Conservation (phyloP, 2,888 invertebrate genomes). For the Cephus pygmeus region DNA sequence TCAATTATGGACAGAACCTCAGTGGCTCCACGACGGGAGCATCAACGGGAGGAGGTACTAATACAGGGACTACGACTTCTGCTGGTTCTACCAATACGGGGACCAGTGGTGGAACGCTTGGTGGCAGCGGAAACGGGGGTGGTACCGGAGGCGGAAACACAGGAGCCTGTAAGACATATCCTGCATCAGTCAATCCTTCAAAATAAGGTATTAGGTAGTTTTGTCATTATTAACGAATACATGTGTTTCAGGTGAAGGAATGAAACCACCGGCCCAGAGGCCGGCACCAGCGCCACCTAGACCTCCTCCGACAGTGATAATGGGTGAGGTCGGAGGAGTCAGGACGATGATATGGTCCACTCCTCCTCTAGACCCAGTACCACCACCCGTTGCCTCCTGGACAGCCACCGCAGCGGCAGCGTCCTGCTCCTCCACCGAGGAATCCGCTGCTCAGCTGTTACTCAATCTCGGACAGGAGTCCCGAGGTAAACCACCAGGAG, state of each 20-base stretch:
- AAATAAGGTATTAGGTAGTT: background rate
- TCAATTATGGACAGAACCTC: slow-evolving; percentile 58
- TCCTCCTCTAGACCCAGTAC: slow-evolving; percentile 66
- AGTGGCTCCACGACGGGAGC: slow-evolving; percentile 28
- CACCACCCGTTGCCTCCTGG: slow-evolving; percentile 71
- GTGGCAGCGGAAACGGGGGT: slow-evolving; percentile 7
- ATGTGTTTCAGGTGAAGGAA: slow-evolving; percentile 53
- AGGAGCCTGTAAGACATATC: background rate
- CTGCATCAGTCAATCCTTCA: background rate
- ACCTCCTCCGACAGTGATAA: slow-evolving; percentile 86
- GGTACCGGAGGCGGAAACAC: slow-evolving; percentile 13
- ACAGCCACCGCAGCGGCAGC: slow-evolving; percentile 68
- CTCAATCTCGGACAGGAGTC: slow-evolving; percentile 81
- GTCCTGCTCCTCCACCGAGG: slow-evolving; percentile 68
- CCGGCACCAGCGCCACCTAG: slow-evolving; percentile 68
- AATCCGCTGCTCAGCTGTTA: slow-evolving; percentile 75
- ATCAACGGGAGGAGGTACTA: slow-evolving; percentile 8
- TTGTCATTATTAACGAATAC: background rate
- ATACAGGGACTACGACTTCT: slow-evolving; percentile 29
- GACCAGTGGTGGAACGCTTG: slow-evolving; percentile 23
- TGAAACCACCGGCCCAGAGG: slow-evolving; percentile 64
- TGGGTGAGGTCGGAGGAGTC: slow-evolving; percentile 93
- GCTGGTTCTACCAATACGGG: slow-evolving; percentile 25
- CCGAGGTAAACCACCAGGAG: slow-evolving; percentile 67
- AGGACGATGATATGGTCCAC: slow-evolving; percentile 79